Conservation (phyloP, 2,797 vertebrate species). For the Cynodonichthys magdalenae region DNA sequence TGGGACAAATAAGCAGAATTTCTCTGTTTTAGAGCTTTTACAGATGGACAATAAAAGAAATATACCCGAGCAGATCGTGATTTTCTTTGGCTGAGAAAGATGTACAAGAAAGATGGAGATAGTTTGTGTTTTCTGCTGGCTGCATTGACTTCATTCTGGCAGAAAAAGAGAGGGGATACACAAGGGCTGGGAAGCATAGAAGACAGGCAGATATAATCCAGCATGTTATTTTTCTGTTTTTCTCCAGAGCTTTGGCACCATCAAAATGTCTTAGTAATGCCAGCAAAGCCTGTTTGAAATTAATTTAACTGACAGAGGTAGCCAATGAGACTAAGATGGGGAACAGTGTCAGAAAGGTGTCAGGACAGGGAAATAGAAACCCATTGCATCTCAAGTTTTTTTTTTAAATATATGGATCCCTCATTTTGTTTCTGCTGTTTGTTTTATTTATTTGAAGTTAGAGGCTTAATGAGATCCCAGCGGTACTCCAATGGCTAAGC, state of each 20-base stretch:
- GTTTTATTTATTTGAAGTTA: conserved; percentile 86
- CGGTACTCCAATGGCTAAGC: conserved; percentile 72
- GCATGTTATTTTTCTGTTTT: conserved; percentile 59
- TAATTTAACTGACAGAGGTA: conserved; percentile 78
- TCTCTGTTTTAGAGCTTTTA: conserved; percentile 47
- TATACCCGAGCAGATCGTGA: conserved; percentile 32
- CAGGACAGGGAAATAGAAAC: conserved; percentile 66
- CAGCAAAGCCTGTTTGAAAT: conserved; percentile 81
- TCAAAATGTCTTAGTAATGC: conserved; percentile 71
- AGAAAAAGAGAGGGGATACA: conserved; percentile 56
- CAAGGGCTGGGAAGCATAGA: conserved; percentile 54
- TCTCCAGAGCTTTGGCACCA: conserved; percentile 66
- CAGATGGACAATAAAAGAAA: conserved; percentile 59
- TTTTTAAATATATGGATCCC: conserved; percentile 70
- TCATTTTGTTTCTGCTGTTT: conserved; percentile 80
- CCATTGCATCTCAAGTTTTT: conserved; percentile 63
- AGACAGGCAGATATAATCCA: conserved; percentile 69
- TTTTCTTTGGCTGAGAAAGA: conserved; percentile 35
- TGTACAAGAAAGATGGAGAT: conserved; percentile 31
- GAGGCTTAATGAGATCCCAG: conserved; percentile 86
- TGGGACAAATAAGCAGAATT: conserved; percentile 48
- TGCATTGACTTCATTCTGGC: conserved; percentile 67
- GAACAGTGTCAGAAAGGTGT: conserved; percentile 64
- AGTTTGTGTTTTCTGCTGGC: conserved; percentile 59
- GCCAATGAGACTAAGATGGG: conserved; percentile 68